Base-by-base conservation (phyloP, 2,113 vertebrate species). In the Corythoichthys haematopterus region DNA sequence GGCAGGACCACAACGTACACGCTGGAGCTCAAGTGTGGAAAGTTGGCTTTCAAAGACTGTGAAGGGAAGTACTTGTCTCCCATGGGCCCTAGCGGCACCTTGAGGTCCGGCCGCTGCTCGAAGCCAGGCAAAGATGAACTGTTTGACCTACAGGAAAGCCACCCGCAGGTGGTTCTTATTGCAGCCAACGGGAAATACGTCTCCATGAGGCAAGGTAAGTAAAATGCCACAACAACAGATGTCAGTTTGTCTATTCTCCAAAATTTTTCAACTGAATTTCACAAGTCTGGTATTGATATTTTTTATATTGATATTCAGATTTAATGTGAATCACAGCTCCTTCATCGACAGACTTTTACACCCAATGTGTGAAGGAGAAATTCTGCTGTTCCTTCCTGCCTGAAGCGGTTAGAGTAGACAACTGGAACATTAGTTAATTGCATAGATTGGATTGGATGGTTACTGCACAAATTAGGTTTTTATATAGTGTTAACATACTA, bases 51-150 rank as follows among this genome's bases (percentile, higher is more conserved):
- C 77, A 99, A 98, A 79, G 97, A 98, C 89, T 94, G 92, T 0
- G 93, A 95, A 6, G 97, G 95, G 60, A 96, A 91, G 74, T 99
- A 98, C 77, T 89, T 98, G 90, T 94, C 95, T 0, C 96, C 97
- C 1, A 88, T 91, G 73, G 96, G 96, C 1, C 96, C 96, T 6
- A 91, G 93, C 0, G 96, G 95, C 43, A 95, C 94, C 2, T 91
- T 98, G 72, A 92, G 94, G 70, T 95, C 95, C 0, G 95, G 97
- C 56, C 93, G 96, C 58, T 96, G 93, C 88, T 93, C 94, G 50
- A 95, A 96, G 79, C 94, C 96, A 0, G 93, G 97, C 70, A 98
- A 98, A 81, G 96, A 98, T 0, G 96, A 98, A 90, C 92, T 99
- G 80, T 99, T 99, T 36, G 94, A 98, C 78, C 91, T 98, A 75